Evolutionary conservation across 2,113 vertebrate species (phyloP).

Genomic region (Coptodon bakossiorum): DNA sequence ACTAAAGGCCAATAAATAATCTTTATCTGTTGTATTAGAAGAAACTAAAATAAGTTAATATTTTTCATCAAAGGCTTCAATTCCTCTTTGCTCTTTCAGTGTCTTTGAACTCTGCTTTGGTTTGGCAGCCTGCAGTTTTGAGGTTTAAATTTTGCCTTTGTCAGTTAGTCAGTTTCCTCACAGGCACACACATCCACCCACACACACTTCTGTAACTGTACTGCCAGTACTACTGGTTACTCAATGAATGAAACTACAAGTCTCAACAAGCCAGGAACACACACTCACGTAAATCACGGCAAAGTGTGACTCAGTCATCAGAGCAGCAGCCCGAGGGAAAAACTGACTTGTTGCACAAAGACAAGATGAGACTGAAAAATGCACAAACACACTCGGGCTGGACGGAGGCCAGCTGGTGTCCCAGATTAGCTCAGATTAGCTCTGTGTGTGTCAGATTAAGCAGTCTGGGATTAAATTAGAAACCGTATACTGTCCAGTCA

Average conservation of each 20-base stretch:
- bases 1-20: neutral
- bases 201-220: neutral
- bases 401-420: conserved; percentile 28
- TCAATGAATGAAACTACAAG: conserved; percentile 1
- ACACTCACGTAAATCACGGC: neutral
- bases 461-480: conserved; percentile 18
- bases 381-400: neutral
- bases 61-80: neutral
- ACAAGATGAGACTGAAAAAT: neutral
- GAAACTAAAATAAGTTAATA: neutral
- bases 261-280: neutral
- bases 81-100: neutral
- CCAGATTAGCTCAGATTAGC: conserved; percentile 49
- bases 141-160: neutral
- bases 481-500: neutral
- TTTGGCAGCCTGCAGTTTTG: neutral
- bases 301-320: neutral
- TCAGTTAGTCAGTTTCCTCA: neutral
- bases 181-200: neutral
- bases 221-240: neutral
- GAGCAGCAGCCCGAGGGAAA: neutral
- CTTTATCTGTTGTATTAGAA: neutral
- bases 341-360: neutral
- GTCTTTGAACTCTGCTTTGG: neutral
- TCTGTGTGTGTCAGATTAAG: conserved; percentile 28